These are phyloP conservation scores for Myripristis jacobus DNA, from an alignment of 2,797 vertebrate species.

Conservation along the genomic window DNA sequence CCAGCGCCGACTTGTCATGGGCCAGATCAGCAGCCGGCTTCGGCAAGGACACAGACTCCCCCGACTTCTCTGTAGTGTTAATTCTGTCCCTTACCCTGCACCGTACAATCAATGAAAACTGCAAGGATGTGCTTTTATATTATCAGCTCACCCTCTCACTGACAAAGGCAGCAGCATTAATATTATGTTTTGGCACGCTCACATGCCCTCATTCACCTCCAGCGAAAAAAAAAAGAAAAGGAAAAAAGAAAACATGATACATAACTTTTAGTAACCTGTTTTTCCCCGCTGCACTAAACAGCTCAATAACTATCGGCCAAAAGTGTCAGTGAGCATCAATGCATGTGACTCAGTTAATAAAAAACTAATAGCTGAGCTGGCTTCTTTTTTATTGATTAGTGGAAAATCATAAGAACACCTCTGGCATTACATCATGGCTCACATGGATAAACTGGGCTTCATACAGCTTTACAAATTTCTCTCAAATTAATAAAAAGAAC, in stretches of 20 bases:
- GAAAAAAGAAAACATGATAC: background rate
- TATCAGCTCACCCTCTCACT: background rate
- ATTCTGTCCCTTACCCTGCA: no score
- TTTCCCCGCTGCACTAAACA: background rate
- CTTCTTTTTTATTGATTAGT: background rate
- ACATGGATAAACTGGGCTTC: background rate
- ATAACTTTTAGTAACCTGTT: background rate
- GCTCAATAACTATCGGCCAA: background rate
- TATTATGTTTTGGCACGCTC: background rate
- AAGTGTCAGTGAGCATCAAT: no score
- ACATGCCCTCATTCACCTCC: no score
- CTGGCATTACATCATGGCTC: background rate
- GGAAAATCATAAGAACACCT: background rate
- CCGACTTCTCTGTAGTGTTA: no score
- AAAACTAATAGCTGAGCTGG: background rate
- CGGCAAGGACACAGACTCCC: no score
- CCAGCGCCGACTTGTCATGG: no score
- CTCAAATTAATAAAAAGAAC: background rate
- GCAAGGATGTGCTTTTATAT: background rate
- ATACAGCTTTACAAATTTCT: background rate
- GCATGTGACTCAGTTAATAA: no score
- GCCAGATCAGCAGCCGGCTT: no score
- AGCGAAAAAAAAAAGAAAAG: no score
- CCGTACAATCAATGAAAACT: conserved; percentile 1
- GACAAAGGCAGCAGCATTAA: background rate